Percentiles rank a stretch among this genome's conserved stretches.
Evolutionary conservation across 2,888 invertebrate species (phyloP).

Genomic region (Camponotus fellah): DNA sequence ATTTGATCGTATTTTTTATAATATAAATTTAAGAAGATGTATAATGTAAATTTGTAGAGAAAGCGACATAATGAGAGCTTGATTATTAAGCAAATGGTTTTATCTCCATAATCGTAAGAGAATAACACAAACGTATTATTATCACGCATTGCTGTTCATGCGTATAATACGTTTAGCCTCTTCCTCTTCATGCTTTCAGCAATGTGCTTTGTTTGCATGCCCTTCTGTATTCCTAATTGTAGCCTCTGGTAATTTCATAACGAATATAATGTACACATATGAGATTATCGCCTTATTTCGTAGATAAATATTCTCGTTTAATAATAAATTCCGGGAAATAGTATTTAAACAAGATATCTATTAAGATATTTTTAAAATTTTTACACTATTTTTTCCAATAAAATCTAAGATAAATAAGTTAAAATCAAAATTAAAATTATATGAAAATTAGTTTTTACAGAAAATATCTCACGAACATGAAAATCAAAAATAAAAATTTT

Average conservation of each 20-base stretch:
- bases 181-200: not conserved
- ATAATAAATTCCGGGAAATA: not conserved
- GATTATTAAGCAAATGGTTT: not conserved
- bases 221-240: conserved; percentile 20
- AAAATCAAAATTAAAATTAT: not conserved
- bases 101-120: not conserved
- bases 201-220: conserved; percentile 4
- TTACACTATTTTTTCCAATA: not conserved
- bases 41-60: not conserved
- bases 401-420: not conserved
- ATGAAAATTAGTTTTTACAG: not conserved
- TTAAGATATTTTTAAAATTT: not conserved
- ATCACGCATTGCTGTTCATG: conserved; percentile 10
- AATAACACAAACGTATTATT: conserved; percentile 7
- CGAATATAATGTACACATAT: not conserved
- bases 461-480: not conserved
- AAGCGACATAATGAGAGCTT: not conserved
- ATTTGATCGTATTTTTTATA: not conserved
- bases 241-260: not conserved
- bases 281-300: not conserved
- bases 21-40: not conserved
- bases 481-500: not conserved
- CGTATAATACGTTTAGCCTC: not conserved
- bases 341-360: not conserved
- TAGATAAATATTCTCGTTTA: not conserved